These are phyloP conservation scores for Akabosia matsudoensis DNA, from an alignment of 1,140 invertebrate species.

Conservation along the genomic window DNA sequence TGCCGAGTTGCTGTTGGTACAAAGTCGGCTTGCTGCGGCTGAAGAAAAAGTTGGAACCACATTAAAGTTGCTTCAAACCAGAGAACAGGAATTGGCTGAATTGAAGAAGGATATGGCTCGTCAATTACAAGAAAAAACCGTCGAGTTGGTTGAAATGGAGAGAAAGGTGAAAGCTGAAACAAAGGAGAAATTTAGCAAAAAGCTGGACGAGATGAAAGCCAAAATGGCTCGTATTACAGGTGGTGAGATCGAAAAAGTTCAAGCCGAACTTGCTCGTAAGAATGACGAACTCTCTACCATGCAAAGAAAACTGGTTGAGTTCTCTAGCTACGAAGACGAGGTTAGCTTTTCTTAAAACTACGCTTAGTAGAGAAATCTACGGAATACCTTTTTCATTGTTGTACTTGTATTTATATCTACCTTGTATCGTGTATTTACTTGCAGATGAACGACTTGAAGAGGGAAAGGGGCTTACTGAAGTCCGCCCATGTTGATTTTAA, in stretches of 20 bases:
- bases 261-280: not conserved
- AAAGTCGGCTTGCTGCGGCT: not conserved
- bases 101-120: not conserved
- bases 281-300: not conserved
- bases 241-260: not conserved
- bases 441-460: conserved; percentile 18
- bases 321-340: not conserved
- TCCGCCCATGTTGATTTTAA: conserved; percentile 20
- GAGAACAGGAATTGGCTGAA: not conserved
- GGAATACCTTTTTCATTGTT: not conserved
- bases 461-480: conserved; percentile 21
- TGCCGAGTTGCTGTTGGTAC: not conserved
- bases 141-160: not conserved
- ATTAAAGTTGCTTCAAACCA: no score
- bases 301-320: not conserved
- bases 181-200: not conserved
- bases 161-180: not conserved
- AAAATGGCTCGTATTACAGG: conserved; percentile 10
- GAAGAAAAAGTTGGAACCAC: not conserved
- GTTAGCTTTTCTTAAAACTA: not conserved
- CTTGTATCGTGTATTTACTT: not conserved
- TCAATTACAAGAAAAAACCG: not conserved
- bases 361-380: not conserved
- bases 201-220: conserved; percentile 2
- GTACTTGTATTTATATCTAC: not conserved